Evolutionary conservation across 1,140 invertebrate species (phyloP), one percentile per base, ranked within the genome.

Genomic region (Scaptomyza hsui): DNA sequence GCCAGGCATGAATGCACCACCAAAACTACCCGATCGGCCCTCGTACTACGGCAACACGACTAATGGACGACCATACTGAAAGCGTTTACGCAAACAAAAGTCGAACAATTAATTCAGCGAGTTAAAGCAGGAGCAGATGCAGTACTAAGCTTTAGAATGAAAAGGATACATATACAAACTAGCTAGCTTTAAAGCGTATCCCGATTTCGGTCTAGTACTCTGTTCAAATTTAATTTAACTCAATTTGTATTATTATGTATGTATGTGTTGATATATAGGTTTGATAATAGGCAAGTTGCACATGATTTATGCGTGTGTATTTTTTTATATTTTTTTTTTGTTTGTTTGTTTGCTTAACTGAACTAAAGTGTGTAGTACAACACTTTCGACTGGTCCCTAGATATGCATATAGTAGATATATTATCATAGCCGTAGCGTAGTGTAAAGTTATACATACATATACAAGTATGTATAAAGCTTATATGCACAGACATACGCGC

Each of bases 11-110:
- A 90, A 88, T 72, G 75, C 75, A 5, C 86, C 89, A 55, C 89
- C 89, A 41, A 89, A 85, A 59, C 71, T 90, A 45, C 89, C 89
- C 15, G 89, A 90, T 57, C 74, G 89, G 18, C 86, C 86, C 3
- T 83, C 77, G 9, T 88, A 89, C 44, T 88, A 88, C 41, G 82
- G 82, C n/a, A 89, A 85, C 37, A 89, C 76, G 19, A 82, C 78
- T 13, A 90, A 90, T 59, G 78, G 80, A 57, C 77, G 89, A 29
- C 83, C 78, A 15, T 83, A 71, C 39, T 83, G 16, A 69, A 32
- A 47, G 13, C 1, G 21, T 7, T 21, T 1, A 24, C 3, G 18
- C 5, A 12, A n/a, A 12, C n/a, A n/a, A 3, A 53, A 15, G 24
- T 19, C 15, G 10, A 19, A 2, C 24, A 13, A 37, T 24, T 24